phyloP scores from a whole-genome alignment of 2,797 vertebrate genomes.

The Hemitrygon akajei region DNA sequence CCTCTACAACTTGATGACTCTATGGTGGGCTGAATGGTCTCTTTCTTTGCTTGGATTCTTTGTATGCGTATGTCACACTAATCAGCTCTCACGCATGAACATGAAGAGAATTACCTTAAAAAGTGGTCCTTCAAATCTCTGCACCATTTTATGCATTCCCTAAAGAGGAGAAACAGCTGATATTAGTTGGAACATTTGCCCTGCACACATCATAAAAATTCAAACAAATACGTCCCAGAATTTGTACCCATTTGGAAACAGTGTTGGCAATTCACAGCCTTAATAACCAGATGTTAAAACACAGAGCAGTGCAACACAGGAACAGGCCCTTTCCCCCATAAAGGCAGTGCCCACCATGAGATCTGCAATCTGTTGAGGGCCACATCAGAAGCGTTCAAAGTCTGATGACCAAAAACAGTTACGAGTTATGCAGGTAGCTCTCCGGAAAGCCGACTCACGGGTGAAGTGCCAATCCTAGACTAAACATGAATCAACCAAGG shows the following conservation, averaged over 20 bases:
- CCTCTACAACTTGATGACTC: too few relatives aligned
- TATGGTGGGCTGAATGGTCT: neutral
- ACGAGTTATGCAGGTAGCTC: too few relatives aligned
- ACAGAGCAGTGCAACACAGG: too few relatives aligned
- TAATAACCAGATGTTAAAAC: neutral
- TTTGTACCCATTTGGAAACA: neutral
- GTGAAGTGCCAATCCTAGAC: too few relatives aligned
- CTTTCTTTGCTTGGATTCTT: neutral
- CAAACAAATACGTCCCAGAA: neutral
- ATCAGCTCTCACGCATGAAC: too few relatives aligned
- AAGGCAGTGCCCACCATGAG: too few relatives aligned
- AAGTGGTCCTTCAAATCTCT: conserved; percentile 73
- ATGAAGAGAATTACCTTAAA: conserved; percentile 72
- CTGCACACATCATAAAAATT: neutral
- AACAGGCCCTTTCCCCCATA: too few relatives aligned
- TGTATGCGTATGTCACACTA: neutral
- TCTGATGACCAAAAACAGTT: too few relatives aligned
- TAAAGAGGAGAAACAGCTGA: conserved; percentile 44
- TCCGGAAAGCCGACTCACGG: too few relatives aligned
- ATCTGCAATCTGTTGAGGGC: too few relatives aligned
- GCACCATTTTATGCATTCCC: conserved; percentile 58
- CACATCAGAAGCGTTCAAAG: too few relatives aligned
- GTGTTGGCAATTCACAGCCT: neutral
- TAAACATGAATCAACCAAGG: too few relatives aligned
- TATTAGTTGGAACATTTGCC: conserved; percentile 23